Percentiles rank a stretch among this genome's conserved stretches.
phyloP scores from a whole-genome alignment of 2,888 invertebrate genomes.

The Ophraella communa region DNA sequence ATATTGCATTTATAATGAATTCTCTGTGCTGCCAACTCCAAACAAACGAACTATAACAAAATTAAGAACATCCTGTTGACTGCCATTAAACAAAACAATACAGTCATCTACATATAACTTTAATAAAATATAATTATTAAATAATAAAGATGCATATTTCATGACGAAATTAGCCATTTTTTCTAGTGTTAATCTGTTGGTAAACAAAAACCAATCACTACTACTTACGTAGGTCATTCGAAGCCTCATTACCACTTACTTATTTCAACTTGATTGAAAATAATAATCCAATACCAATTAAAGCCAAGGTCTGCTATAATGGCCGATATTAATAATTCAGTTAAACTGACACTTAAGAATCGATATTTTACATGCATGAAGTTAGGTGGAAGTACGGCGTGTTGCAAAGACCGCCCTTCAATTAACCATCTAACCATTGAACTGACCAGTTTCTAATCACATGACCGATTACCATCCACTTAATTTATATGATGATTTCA shows the following conservation, averaged over 20 bases:
- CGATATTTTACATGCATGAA: not conserved
- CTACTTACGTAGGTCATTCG: not conserved
- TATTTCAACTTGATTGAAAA: not conserved
- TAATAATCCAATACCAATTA: not conserved
- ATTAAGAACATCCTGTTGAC: no score
- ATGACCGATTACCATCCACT: conserved; percentile 39
- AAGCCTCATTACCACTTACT: not conserved
- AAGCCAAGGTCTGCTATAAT: not conserved
- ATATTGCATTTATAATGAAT: no score
- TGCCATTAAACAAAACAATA: no score
- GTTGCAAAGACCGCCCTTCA: conserved; percentile 6
- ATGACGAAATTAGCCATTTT: no score
- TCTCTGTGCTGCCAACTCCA: no score
- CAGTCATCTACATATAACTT: no score
- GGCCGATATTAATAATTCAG: conserved; percentile 5
- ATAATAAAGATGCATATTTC: no score
- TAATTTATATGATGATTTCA: conserved; percentile 47
- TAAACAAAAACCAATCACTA: no score
- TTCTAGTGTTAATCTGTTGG: no score
- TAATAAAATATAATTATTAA: no score
- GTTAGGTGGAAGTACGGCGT: not conserved
- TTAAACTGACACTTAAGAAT: not conserved
- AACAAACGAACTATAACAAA: no score
- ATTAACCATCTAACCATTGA: not conserved
- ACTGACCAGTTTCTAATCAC: conserved; percentile 34